Evolutionary conservation across 2,797 vertebrate genomes (phyloP).

Genomic region (Danio albolineatus): DNA sequence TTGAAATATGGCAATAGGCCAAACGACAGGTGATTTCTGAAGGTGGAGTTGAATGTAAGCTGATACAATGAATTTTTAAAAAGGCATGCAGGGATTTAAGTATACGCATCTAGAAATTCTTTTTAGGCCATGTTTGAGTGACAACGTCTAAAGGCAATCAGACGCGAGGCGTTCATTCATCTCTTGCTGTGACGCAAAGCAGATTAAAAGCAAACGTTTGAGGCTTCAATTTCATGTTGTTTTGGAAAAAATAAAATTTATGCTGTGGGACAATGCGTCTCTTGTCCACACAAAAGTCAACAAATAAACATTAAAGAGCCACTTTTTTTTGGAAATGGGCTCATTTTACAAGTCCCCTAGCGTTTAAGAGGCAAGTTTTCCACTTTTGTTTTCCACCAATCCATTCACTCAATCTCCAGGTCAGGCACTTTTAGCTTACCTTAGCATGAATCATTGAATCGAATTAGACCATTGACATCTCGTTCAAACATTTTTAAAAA

Average conservation of each 20-base stretch:
- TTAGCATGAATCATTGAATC: too few relatives aligned
- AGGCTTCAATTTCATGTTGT: neutral
- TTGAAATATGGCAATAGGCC: slow-evolving; percentile 52
- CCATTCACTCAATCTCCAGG: too few relatives aligned
- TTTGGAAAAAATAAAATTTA: neutral
- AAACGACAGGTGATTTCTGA: slow-evolving; percentile 46
- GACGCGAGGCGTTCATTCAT: neutral
- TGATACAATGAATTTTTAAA: slow-evolving; percentile 20
- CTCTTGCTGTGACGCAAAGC: neutral
- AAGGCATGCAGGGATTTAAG: slow-evolving; percentile 9
- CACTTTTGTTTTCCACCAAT: too few relatives aligned
- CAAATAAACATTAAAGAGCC: too few relatives aligned
- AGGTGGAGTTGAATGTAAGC: slow-evolving; percentile 52
- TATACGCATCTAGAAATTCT: slow-evolving; percentile 7
- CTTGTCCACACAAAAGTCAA: neutral
- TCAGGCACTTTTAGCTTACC: too few relatives aligned
- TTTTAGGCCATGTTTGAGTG: neutral
- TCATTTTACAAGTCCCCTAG: too few relatives aligned
- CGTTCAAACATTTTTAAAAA: too few relatives aligned
- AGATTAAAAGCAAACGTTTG: neutral
- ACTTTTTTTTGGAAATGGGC: too few relatives aligned
- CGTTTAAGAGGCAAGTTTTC: too few relatives aligned
- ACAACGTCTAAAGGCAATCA: neutral
- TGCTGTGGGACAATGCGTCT: neutral
- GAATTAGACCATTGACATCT: too few relatives aligned